Evolutionary conservation across 2,888 invertebrate genomes (phyloP).

Genomic region (Fragum fragum): DNA sequence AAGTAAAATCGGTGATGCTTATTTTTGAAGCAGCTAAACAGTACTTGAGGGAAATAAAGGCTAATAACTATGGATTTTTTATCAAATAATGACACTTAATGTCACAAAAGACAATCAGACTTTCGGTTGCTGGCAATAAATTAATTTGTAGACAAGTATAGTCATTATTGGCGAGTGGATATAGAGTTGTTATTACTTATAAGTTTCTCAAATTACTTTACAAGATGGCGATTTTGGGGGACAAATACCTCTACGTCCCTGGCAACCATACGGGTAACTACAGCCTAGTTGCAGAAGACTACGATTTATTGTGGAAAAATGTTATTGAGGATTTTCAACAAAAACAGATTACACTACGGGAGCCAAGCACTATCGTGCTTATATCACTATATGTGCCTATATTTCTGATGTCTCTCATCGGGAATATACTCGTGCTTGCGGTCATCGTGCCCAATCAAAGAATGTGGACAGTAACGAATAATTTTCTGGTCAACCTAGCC

Average conservation of each 20-base stretch:
- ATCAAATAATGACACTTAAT: no score
- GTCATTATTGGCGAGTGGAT: no score
- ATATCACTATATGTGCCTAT: conserved; percentile 76
- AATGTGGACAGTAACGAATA: conserved; percentile 82
- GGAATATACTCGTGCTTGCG: conserved; percentile 78
- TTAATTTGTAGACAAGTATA: neutral
- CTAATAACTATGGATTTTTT: no score
- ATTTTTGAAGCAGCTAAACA: no score
- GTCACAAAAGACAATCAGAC: no score
- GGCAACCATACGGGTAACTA: conserved; percentile 22
- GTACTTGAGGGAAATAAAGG: no score
- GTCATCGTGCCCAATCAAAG: conserved; percentile 77
- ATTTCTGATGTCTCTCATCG: conserved; percentile 77
- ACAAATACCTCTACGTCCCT: conserved; percentile 17
- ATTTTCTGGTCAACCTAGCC: conserved; percentile 81
- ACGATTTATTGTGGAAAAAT: conserved; percentile 46
- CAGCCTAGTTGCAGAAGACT: conserved; percentile 27
- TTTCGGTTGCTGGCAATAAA: neutral
- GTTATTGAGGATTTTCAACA: conserved; percentile 67
- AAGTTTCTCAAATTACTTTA: neutral
- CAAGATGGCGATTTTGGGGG: conserved; percentile 31
- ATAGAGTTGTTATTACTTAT: no score
- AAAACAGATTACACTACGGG: conserved; percentile 70
- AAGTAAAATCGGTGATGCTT: no score
- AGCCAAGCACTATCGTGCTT: conserved; percentile 74